Evolutionary conservation across 2,113 vertebrate genomes (phyloP), one percentile per base, ranked within the genome.

Genomic region (Corydoras sp.): DNA sequence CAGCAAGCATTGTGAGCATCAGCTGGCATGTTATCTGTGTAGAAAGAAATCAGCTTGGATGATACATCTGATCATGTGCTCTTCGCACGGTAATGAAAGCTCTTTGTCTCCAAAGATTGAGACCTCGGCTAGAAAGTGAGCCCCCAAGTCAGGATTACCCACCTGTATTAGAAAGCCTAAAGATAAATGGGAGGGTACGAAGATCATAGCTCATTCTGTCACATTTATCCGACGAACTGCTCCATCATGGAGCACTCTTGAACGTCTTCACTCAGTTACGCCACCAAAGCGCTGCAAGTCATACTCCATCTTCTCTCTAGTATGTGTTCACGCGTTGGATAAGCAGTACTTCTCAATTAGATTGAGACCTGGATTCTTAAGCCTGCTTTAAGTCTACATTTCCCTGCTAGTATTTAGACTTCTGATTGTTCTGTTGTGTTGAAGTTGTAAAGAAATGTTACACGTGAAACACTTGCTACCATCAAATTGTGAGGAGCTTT

Each of bases 191-290:
- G 85, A 80, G 78, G 77, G 78, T 69, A 72, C 60, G 76, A 71
- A 75, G 81, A 83, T 82, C 84, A 88, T 89, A 86, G 86, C 86
- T 89, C 87, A 89, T 89, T 81, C 85, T 90, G 88, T 89, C 89
- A 88, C 80, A 80, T 78, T 76, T 81, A 83, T 83, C 79, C 79
- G 82, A 31, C 66, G 71, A 83, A 83, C 84, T 86, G 85, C 85
- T 85, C 83, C 82, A 82, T 87, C 83, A 62, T 63, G 48, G 66
- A 77, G 55, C 74, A 71, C 70, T 88, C 86, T 85, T 86, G 79
- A 78, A 81, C 81, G 58, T 85, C 80, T 83, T 81, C 72, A 66
- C 71, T 54, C 63, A 76, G 78, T 73, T 69, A 62, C 55, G 72
- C 63, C 60, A 30, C 71, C 15, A 60, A 24, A 32, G 67, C 66